Evolutionary conservation across 2,113 vertebrate species (phyloP), one percentile per base, ranked within the genome.

Genomic region (Paralichthys olivaceus): DNA sequence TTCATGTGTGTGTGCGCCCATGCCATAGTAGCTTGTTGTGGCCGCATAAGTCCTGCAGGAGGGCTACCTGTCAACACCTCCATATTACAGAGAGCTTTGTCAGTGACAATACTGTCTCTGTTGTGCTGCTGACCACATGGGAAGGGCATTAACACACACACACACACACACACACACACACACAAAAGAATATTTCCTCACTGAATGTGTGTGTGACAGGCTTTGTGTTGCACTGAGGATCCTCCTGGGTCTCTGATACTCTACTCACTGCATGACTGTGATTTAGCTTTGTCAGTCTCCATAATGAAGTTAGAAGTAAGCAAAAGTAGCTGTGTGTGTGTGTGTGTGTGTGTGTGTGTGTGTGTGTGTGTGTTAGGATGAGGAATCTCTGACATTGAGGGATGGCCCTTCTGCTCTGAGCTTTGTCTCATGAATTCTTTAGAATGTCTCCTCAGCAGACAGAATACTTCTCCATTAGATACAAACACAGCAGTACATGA

Each of bases 21-120:
- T 3, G 25, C 45, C 17, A 9, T 14, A 25, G 63, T 58, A 64
- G 79, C 67, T 83, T 86, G 78, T 69, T 72, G 79, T 79, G 68
- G 77, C 69, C 49, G 13, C 81, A 75, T 54, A 66, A 25, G 62
- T 91, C 89, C 85, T 84, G 12, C 23, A 19, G 77, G 89, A 87
- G 75, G 15, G 72, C 60, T 79, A 86, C 81, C 91, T 92, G 90
- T 91, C 90, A 93, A 85, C 89, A 88, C 85, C 88, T 84, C 56
- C 68, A 78, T 58, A 86, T 93, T 79, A 86, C 85, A 84, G 61
- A 56, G 63, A 83, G 77, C 80, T 85, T 78, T 72, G 67, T 79
- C 75, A 67, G 58, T 77, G 84, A 87, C 86, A 84, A 67, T 61
- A 67, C 58, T 68, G 77, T 77, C 71, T 86, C 57, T 81, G 70